Conservation (phyloP, 2,888 invertebrate genomes). For the Parnassius mnemosyne region DNA sequence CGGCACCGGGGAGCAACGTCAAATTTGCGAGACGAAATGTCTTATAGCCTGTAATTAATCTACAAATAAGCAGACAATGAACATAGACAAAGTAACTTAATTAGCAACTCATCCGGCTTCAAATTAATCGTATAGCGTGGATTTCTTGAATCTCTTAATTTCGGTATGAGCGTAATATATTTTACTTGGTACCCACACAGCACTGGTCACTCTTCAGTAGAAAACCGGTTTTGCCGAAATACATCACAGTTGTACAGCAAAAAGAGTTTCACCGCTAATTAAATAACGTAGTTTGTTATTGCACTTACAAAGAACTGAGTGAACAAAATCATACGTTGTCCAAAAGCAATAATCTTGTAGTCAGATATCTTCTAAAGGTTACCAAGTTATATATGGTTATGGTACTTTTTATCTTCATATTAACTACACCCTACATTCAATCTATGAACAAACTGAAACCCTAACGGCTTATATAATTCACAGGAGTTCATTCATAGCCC, state of each 20-base stretch:
- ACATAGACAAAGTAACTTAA: too few relatives aligned
- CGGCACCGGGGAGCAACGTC: too few relatives aligned
- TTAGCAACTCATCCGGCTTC: neutral
- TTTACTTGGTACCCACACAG: neutral
- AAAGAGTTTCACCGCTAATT: neutral
- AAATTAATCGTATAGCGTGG: slow-evolving; percentile 10
- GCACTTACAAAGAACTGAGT: too few relatives aligned
- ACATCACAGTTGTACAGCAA: neutral
- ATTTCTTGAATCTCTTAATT: neutral
- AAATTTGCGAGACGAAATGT: too few relatives aligned
- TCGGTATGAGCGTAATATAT: neutral
- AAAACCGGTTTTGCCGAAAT: neutral
- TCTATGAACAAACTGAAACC: neutral
- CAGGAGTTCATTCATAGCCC: slow-evolving; percentile 35
- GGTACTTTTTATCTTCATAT: too few relatives aligned
- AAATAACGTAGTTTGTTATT: too few relatives aligned
- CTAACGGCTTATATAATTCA: slow-evolving; percentile 16
- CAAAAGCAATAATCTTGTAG: too few relatives aligned
- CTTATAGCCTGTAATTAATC: neutral
- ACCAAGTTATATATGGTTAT: too few relatives aligned
- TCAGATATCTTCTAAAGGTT: too few relatives aligned
- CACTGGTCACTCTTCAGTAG: neutral
- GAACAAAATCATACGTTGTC: too few relatives aligned
- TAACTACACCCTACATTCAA: neutral
- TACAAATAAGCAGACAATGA: neutral